These are phyloP conservation scores for Nasonia vitripennis DNA, from an alignment of 1,140 invertebrate genomes.

Conservation along the genomic window DNA sequence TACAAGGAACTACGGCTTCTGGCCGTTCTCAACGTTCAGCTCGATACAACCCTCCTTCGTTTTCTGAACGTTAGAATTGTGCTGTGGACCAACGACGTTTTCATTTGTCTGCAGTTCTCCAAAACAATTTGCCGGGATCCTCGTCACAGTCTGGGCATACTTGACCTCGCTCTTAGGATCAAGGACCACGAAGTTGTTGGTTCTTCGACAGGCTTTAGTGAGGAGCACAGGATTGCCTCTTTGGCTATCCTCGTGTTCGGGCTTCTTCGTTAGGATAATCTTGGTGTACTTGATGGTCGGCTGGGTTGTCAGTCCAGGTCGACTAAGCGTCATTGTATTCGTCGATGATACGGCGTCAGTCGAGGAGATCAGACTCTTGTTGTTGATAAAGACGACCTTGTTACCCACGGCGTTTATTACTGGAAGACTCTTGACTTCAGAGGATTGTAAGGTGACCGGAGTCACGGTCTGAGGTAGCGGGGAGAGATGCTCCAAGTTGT, in stretches of 20 bases:
- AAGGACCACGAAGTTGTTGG: conserved; percentile 25
- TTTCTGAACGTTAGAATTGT: neutral
- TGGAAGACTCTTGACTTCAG: conserved; percentile 55
- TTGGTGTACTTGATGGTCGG: conserved; percentile 75
- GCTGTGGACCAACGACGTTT: neutral
- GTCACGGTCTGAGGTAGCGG: conserved; percentile 49
- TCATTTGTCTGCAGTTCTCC: neutral
- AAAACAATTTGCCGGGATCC: neutral
- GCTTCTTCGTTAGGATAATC: conserved; percentile 76
- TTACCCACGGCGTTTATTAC: conserved; percentile 57
- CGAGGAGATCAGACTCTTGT: conserved; percentile 61
- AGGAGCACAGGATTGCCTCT: conserved; percentile 61
- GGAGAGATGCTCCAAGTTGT: conserved; percentile 64
- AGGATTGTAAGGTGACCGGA: conserved; percentile 39
- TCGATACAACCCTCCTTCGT: neutral
- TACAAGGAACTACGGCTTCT: conserved; percentile 29
- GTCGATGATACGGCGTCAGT: neutral
- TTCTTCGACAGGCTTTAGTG: conserved; percentile 58
- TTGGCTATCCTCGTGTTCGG: conserved; percentile 56
- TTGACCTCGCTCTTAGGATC: conserved; percentile 29
- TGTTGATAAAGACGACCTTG: conserved; percentile 67
- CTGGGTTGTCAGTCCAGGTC: conserved; percentile 35
- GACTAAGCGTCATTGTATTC: conserved; percentile 26
- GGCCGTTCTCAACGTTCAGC: conserved; percentile 1
- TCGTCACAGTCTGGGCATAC: neutral